Evolutionary conservation across 2,113 vertebrate genomes (phyloP), one percentile per base, ranked within the genome.

Genomic region (Campylomormyrus tamandua): DNA sequence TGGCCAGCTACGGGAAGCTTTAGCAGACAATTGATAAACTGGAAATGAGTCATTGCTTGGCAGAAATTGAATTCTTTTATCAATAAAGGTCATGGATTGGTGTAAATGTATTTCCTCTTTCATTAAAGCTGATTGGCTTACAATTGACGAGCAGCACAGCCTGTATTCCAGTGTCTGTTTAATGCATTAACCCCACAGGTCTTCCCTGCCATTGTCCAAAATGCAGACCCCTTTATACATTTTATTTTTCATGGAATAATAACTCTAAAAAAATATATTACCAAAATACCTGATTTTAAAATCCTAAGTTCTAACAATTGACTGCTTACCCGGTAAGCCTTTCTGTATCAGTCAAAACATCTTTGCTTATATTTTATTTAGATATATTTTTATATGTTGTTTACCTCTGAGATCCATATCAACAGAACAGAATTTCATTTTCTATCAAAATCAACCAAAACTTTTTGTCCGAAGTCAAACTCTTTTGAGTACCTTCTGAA

Each of bases 31-130:
- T 80, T 80, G 35, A 80, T 19, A 80, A 80, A 80, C 35, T 35
- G 35, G 74, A 80, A 80, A 80, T 70, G 62, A 70, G 62, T 80
- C 35, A 80, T 80, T 17, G 74, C 35, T 80, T 35, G 74, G 35
- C 35, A 80, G 74, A 80, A 80, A 80, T 80, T 80, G 31, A 80
- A 80, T 80, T 80, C n/a, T 70, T 80, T 80, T 80, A 42, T 80
- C 31, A 42, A 42, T 80, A 80, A 80, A 80, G 74, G 74, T 80
- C 74, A 42, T 42, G 17, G 19, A 80, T 80, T 42, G 35, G 74
- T 80, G 74, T 80, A 42, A 80, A 80, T 80, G 17, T 80, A 39
- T 80, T 80, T 80, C 35, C 15, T 42, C 35, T 19, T 80, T 80
- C 35, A 35, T 39, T 80, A 80, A 80, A 80, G 35, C 39, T 39